Base-by-base conservation (phyloP, 1,140 invertebrate species). In the fruit fly (Drosophila melanogaster) region DNA sequence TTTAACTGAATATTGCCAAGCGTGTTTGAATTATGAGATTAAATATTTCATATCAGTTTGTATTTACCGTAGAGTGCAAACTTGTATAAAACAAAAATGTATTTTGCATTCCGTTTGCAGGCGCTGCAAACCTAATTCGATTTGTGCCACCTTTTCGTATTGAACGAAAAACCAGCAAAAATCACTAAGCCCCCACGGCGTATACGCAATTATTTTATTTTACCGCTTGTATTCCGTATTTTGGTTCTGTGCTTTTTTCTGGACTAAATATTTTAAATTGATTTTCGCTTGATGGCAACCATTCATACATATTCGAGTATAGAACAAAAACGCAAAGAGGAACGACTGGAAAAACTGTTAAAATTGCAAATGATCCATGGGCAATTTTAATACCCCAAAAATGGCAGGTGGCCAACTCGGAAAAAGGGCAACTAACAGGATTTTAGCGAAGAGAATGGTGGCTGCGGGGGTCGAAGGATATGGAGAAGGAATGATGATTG, bases 341-440 rank as follows among this genome's bases (percentile, higher is more conserved):
- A 40, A 33, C 47, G 44, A 11, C 46, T 26, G 41, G 54, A 56
- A 67, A 59, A 76, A 67, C 54, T 76, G 62, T 69, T 59, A 55
- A 67, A 77, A 77, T 77, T 77, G 73, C 76, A 81, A 86, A 85
- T 78, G 81, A 70, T 86, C 79, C 74, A 77, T 77, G 72, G 62
- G 47, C 72, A 55, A 77, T 77, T 77, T 77, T 69, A 77, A 77
- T 76, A 77, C 54, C 61, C 59, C 64, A 77, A 86, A 77, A 86
- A 81, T 81, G 77, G 51, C 62, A 61, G 53, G 58, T 70, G 59
- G 58, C 51, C 76, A 66, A 66, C 12, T 43, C 24, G 30, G 17
- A 41, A 14, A 41, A 15, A 33, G 53, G 53, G 24, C 61, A 14
- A 33, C 59, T 69, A 57, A 43, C 14, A 55, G 33, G 46, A 50